A percentile compares a stretch with the other conserved stretches of the same genome.
Conservation (phyloP, 2,113 vertebrate genomes). For the Istiophorus platypterus region DNA sequence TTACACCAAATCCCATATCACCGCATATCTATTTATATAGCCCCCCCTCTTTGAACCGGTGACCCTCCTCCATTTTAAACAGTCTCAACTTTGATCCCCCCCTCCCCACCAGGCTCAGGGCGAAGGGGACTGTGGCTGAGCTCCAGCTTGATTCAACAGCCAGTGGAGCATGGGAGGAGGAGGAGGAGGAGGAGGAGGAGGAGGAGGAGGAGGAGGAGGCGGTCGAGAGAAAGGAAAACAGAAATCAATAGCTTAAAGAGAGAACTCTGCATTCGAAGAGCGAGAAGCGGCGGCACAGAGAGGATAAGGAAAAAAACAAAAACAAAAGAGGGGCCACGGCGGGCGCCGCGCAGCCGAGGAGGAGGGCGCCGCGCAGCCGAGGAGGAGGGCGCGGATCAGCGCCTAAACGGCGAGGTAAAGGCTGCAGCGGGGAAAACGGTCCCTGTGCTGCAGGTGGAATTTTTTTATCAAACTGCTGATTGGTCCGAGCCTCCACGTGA, state of each 20-base stretch:
- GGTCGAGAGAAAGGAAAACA: conserved; percentile 50
- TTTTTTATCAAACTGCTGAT: conserved; percentile 65
- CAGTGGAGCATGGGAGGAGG: conserved; percentile 35
- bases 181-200: conserved; percentile 37
- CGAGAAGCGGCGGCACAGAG: conserved; percentile 6
- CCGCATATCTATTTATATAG: conserved; percentile 29
- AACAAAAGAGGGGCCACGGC: conserved; percentile 51
- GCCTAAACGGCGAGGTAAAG: conserved; percentile 49
- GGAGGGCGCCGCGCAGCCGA: neutral
- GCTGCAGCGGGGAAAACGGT: conserved; percentile 43
- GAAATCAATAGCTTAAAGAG: conserved; percentile 70
- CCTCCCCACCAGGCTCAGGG: conserved; percentile 44
- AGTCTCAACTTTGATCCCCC: conserved; percentile 54
- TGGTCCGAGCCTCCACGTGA: conserved; percentile 14
- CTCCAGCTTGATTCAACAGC: conserved; percentile 57
- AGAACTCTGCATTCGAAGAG: conserved; percentile 55
- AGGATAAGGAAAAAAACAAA: conserved; percentile 17
- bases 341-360: neutral
- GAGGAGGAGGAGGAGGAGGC: conserved; percentile 39
- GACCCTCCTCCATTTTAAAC: conserved; percentile 51
- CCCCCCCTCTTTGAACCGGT: conserved; percentile 36
- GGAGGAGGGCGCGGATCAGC: conserved; percentile 34
- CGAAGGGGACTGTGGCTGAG: conserved; percentile 52
- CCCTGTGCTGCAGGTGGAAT: conserved; percentile 38
- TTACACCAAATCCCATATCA: conserved; percentile 24